Evolutionary conservation across 2,113 vertebrate species (phyloP).

Genomic region (Leucopsar rothschildi): DNA sequence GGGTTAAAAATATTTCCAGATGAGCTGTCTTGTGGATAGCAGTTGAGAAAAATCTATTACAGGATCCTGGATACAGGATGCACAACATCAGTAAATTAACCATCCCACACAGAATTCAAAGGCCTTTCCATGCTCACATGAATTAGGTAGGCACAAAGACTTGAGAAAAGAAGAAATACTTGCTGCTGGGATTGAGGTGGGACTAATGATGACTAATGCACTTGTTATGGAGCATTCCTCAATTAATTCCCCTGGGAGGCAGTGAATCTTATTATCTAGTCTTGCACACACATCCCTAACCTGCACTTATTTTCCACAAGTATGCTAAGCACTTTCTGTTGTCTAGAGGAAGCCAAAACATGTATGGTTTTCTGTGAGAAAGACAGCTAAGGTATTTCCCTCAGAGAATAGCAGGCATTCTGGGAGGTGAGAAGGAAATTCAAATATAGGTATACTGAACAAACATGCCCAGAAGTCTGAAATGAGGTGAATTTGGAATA

Average conservation of each 20-base stretch:
- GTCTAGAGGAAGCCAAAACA: background rate
- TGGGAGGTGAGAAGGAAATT: background rate
- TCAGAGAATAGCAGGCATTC: background rate
- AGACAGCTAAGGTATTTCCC: background rate
- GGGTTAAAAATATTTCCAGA: background rate
- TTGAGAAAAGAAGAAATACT: conserved; percentile 1
- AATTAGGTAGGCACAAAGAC: background rate
- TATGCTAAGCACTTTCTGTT: background rate
- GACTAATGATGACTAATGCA: conserved; percentile 34
- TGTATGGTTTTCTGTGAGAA: background rate
- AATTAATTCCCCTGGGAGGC: background rate
- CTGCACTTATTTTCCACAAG: background rate
- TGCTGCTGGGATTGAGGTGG: background rate
- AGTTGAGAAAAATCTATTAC: background rate
- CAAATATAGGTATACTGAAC: background rate
- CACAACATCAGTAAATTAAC: background rate
- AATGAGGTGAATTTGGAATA: background rate
- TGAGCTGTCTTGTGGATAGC: background rate
- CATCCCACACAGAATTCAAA: background rate
- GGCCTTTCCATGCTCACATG: background rate
- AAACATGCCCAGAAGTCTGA: background rate
- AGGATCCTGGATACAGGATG: background rate
- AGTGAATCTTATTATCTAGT: conserved; percentile 38
- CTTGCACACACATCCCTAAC: background rate
- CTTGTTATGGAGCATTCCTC: conserved; percentile 30